These are phyloP conservation scores for Odontothrips loti DNA, from an alignment of 2,888 invertebrate genomes.

Conservation along the genomic window DNA sequence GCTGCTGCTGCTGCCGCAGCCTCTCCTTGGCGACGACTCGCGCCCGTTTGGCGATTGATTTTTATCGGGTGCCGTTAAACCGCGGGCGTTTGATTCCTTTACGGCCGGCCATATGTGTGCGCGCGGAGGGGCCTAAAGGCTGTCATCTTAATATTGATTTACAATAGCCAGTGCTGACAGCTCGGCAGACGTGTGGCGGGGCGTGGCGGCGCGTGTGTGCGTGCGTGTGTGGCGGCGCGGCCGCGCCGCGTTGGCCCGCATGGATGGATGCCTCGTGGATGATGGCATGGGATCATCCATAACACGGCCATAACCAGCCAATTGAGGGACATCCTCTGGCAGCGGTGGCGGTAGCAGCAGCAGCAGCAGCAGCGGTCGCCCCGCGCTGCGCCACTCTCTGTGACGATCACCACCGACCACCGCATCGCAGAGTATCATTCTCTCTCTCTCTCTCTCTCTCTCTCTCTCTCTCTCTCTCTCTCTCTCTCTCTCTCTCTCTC, in stretches of 20 bases:
- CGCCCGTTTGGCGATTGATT: background rate
- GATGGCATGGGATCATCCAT: conserved; percentile 8
- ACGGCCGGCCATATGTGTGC: background rate
- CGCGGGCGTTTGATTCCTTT: background rate
- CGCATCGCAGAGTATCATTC: background rate
- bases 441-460: background rate
- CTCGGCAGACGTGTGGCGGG: background rate
- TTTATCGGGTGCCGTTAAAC: background rate
- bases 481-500: background rate
- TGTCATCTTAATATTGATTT: conserved; percentile 14
- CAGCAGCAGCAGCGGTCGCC: background rate
- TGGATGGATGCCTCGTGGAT: background rate
- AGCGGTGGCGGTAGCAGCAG: no score
- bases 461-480: background rate
- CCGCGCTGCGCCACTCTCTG: background rate
- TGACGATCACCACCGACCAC: background rate
- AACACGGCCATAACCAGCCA: conserved; percentile 24
- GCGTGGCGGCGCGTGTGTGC: background rate
- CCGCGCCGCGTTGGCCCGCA: background rate
- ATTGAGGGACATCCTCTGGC: conserved; percentile 18
- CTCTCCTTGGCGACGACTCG: background rate
- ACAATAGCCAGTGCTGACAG: conserved; percentile 1
- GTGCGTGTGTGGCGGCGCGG: background rate
- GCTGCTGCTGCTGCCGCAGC: background rate
- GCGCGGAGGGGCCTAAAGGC: background rate